phyloP scores from a whole-genome alignment of 2,888 invertebrate genomes.

The Tetrapedia diversipes region DNA sequence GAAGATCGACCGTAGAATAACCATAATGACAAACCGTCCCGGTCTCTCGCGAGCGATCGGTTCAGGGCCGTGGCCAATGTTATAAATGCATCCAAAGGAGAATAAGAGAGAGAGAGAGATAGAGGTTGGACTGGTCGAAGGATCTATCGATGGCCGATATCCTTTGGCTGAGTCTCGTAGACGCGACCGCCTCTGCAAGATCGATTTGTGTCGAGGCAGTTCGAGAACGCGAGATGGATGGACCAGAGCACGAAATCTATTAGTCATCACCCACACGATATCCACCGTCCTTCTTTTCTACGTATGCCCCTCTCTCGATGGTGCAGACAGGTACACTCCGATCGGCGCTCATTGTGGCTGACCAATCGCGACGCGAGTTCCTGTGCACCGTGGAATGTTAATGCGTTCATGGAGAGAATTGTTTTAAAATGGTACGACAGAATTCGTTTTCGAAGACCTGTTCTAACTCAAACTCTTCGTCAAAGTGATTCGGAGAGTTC shows the following conservation, averaged over 20 bases:
- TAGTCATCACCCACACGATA: slow-evolving; percentile 80
- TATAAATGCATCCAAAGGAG: slow-evolving; percentile 70
- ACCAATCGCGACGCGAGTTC: slow-evolving; percentile 58
- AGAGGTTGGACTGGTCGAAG: slow-evolving; percentile 53
- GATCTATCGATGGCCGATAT: slow-evolving; percentile 71
- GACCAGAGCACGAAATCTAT: slow-evolving; percentile 78
- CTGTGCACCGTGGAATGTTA: slow-evolving; percentile 62
- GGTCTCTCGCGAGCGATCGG: slow-evolving; percentile 61
- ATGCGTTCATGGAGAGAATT: slow-evolving; percentile 53
- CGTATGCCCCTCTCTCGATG: slow-evolving; percentile 29
- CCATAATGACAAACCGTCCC: slow-evolving; percentile 64
- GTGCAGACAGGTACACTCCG: slow-evolving; percentile 72
- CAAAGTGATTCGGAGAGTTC: no score
- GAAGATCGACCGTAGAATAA: slow-evolving; percentile 33
- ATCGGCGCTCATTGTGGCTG: slow-evolving; percentile 59
- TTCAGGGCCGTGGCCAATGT: slow-evolving; percentile 71
- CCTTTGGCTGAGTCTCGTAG: slow-evolving; percentile 53
- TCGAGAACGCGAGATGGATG: slow-evolving; percentile 77
- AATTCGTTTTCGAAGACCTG: no score
- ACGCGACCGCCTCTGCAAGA: slow-evolving; percentile 64
- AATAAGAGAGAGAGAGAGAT: slow-evolving; percentile 19
- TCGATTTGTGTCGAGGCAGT: slow-evolving; percentile 76
- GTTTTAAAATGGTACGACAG: no score
- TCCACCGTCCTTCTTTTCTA: slow-evolving; percentile 37
- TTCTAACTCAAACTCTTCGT: no score